Percentiles rank a stretch among this genome's conserved stretches.
These are phyloP conservation scores for Apamea sordens DNA, from an alignment of 2,888 invertebrate species.

Conservation along the genomic window DNA sequence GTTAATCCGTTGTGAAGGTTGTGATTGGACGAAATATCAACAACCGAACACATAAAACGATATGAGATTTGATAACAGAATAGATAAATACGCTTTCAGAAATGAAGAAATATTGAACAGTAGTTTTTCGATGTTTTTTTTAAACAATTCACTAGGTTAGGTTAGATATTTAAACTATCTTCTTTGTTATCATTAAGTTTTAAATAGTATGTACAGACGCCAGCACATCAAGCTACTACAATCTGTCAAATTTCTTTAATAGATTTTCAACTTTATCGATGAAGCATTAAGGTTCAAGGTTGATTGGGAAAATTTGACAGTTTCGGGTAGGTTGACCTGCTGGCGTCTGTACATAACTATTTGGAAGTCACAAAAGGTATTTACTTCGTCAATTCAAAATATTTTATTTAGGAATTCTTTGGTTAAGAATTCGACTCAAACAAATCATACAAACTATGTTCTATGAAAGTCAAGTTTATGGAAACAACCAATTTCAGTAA, in stretches of 20 bases:
- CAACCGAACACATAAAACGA: background rate
- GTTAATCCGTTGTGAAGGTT: background rate
- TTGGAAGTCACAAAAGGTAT: slow-evolving; percentile 6
- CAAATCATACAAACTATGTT: background rate
- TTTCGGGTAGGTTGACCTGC: too few relatives aligned
- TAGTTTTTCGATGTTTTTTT: slow-evolving; percentile 22
- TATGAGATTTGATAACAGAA: background rate
- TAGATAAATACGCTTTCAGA: background rate
- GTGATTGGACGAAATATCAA: background rate
- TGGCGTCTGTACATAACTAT: background rate
- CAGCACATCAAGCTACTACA: too few relatives aligned
- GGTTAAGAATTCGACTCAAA: background rate
- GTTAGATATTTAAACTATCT: background rate
- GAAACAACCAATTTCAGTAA: background rate
- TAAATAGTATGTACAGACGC: slow-evolving; percentile 13
- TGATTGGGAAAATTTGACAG: too few relatives aligned
- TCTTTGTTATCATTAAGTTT: background rate
- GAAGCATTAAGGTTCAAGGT: too few relatives aligned
- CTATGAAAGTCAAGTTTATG: background rate
- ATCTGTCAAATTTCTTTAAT: too few relatives aligned
- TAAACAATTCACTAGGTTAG: background rate
- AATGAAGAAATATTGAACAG: background rate
- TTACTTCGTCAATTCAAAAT: slow-evolving; percentile 15
- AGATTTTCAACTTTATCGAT: too few relatives aligned
- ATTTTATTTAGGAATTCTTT: background rate